Base-by-base conservation (phyloP, 2,888 invertebrate species). In the Margaritifera margaritifera region DNA sequence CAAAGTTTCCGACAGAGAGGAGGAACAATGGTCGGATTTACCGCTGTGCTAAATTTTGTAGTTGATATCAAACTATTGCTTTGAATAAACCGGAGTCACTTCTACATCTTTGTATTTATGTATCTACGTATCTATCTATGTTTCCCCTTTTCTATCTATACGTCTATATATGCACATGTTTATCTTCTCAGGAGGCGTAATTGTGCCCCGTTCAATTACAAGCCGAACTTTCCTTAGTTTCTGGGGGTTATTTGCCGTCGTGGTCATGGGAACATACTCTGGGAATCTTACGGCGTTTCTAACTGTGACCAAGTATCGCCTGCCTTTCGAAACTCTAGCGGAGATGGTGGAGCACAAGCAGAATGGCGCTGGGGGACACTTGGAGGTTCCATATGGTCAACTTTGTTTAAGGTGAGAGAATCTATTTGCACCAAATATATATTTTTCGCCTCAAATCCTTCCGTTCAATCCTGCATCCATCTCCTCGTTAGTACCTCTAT, bases 241-340 rank as follows among this genome's bases (percentile, higher is more conserved):
- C 59, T 84, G 82, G 81, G 82, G 83, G 81, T 58, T 85, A 19
- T 84, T 84, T 59, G 79, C 80, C 20, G 82, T 87, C 22, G 79
- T 85, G 2, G 75, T 87, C 42, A 83, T 81, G n/a, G 85, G 84
- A 11, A 86, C 84, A 0, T 87, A 87, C 74, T 82, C 86, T 22
- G 86, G 87, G 0, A 87, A 86, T 68, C 81, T 87, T 8, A 85
- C 86, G 31, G 87, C 87, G 22, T 87, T 85, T 73, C 79, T 87
- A 4, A 84, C 87, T 15, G 85, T 87, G 5, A 76, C 77, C 53
- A 79, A 80, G 25, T 80, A 82, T 51, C 78, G 71, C 62, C 75
- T 79, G 4, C 87, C 86, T 0, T 86, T 87, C 64, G 71, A 83
- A 63, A 80, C 80, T 0, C 69, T 87, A 65, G 73, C 80, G 8